Conservation (phyloP, 2,113 vertebrate species). For the Dunckerocampus dactyliophorus region DNA sequence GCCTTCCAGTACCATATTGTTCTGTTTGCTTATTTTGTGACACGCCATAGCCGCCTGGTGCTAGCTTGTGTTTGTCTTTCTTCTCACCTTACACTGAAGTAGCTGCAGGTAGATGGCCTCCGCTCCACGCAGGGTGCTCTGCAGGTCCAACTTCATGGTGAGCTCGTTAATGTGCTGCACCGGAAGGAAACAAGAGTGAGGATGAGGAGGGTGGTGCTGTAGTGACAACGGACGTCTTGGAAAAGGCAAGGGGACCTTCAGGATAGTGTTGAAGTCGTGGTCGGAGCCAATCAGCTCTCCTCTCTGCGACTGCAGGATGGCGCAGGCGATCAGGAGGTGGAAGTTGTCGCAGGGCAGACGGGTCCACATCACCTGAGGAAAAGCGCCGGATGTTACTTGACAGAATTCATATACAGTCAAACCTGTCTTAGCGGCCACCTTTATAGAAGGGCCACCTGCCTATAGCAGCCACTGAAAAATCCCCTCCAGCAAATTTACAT, state of each 20-base stretch:
- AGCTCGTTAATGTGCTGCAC: conserved; percentile 88
- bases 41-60: no score
- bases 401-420: background rate
- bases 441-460: no score
- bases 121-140: conserved; percentile 70
- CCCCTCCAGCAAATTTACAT: no score
- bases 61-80: no score
- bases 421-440: no score
- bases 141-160: conserved; percentile 87
- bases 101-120: conserved; percentile 86
- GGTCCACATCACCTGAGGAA: conserved; percentile 81
- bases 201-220: no score
- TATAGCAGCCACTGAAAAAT: no score
- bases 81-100: conserved; percentile 53
- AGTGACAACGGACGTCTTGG: background rate
- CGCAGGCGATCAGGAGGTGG: conserved; percentile 85
- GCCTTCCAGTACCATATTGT: no score
- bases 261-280: conserved; percentile 89
- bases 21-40: no score
- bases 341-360: conserved; percentile 83
- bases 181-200: background rate
- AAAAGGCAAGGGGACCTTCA: conserved; percentile 74
- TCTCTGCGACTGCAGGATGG: conserved; percentile 83
- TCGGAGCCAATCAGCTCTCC: conserved; percentile 83
- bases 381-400: background rate